Evolutionary conservation across 2,113 vertebrate species (phyloP).

Genomic region (Cottus gobio): DNA sequence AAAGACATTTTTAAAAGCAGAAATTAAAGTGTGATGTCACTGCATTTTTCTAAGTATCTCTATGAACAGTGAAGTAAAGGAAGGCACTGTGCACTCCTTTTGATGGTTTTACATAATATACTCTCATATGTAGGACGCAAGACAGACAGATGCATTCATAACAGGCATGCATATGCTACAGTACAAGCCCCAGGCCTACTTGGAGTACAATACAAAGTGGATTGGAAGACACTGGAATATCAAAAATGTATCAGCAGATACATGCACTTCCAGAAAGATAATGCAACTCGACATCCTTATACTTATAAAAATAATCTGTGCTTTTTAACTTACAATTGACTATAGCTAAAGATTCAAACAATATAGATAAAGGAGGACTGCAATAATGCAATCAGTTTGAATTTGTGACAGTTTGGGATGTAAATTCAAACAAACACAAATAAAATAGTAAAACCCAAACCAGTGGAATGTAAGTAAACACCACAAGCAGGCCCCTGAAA

Average conservation of each 20-base stretch:
- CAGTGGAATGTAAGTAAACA: neutral
- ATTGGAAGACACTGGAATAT: neutral
- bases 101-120: neutral
- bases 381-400: neutral
- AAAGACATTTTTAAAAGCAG: conserved; percentile 39
- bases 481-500: neutral
- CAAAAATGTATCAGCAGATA: neutral
- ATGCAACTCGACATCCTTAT: neutral
- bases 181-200: neutral
- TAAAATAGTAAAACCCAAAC: neutral
- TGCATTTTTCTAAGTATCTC: neutral
- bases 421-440: neutral
- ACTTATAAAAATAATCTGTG: neutral
- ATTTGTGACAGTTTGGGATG: neutral
- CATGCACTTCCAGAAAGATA: neutral
- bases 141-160: neutral
- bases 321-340: neutral
- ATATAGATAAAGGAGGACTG: neutral
- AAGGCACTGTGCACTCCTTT: neutral
- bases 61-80: neutral
- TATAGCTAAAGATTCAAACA: neutral
- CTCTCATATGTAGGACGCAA: neutral
- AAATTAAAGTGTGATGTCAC: conserved; percentile 56
- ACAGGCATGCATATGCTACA: neutral
- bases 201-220: neutral